Evolutionary conservation across 2,888 invertebrate genomes (phyloP).

Genomic region (Agrotis exclamationis): DNA sequence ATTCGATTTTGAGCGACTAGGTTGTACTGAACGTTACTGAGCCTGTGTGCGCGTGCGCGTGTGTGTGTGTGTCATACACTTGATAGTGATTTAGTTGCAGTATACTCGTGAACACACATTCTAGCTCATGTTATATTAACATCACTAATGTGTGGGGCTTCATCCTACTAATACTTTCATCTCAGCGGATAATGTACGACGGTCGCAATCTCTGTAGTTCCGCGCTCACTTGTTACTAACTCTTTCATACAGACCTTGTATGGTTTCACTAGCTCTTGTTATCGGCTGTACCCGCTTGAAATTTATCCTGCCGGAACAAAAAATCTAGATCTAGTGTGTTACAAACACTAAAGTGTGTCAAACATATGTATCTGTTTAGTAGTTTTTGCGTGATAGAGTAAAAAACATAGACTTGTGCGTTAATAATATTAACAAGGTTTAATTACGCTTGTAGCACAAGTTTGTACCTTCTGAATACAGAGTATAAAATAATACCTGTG

Average conservation of each 20-base stretch:
- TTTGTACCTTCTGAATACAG: not conserved
- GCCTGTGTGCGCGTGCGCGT: no score
- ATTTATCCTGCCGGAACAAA: no score
- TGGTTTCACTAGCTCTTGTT: slow-evolving; percentile 6
- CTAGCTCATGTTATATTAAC: slow-evolving; percentile 10
- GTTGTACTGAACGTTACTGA: not conserved
- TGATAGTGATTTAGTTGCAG: not conserved
- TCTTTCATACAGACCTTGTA: not conserved
- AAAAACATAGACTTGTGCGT: no score
- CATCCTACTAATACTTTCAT: slow-evolving; percentile 3
- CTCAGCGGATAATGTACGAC: not conserved
- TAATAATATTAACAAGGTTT: not conserved
- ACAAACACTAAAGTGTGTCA: no score
- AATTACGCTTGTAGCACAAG: not conserved
- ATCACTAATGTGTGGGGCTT: not conserved
- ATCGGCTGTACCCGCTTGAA: no score
- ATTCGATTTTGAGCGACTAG: not conserved
- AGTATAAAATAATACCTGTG: not conserved
- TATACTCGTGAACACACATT: not conserved
- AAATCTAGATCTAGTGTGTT: no score
- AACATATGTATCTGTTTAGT: no score
- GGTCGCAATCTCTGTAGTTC: slow-evolving; percentile 3
- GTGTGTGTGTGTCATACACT: no score
- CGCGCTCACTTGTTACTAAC: not conserved
- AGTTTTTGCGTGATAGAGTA: no score